Conservation (phyloP, 2,797 vertebrate genomes). For the Botia kubotai region DNA sequence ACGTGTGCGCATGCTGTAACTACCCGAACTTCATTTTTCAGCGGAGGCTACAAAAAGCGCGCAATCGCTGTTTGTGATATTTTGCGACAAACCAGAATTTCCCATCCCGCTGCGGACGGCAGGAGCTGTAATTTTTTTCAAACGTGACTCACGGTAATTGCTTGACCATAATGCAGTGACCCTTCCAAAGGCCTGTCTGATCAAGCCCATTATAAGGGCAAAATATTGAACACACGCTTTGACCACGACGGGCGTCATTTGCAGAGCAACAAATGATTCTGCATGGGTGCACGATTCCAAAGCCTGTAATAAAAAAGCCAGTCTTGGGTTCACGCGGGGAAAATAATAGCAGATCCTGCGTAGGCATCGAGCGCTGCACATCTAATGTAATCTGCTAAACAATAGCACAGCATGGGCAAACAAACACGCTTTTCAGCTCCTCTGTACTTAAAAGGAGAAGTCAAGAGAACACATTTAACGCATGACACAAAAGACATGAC, state of each 20-base stretch:
- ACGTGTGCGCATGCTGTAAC: background rate
- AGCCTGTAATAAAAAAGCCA: conserved; percentile 67
- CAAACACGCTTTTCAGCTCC: conserved; percentile 52
- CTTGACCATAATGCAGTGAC: conserved; percentile 6
- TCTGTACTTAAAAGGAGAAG: conserved; percentile 60
- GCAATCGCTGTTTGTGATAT: background rate
- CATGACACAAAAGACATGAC: conserved; percentile 37
- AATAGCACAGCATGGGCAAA: conserved; percentile 59
- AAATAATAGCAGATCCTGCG: conserved; percentile 59
- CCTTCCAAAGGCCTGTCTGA: conserved; percentile 9
- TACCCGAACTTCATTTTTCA: background rate
- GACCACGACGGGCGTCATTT: conserved; percentile 38
- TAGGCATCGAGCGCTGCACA: conserved; percentile 37
- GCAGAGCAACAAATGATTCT: conserved; percentile 20
- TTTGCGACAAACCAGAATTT: background rate
- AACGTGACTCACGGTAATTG: background rate
- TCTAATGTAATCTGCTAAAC: conserved; percentile 65
- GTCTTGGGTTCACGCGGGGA: conserved; percentile 58
- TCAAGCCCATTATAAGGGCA: background rate
- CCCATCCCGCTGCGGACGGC: background rate
- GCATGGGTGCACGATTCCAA: conserved; percentile 52
- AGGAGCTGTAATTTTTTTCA: conserved; percentile 14
- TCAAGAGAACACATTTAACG: conserved; percentile 62
- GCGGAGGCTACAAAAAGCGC: background rate
- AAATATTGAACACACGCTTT: background rate